Conservation (phyloP, 2,113 vertebrate species). For the Pterophyllum scalare region DNA sequence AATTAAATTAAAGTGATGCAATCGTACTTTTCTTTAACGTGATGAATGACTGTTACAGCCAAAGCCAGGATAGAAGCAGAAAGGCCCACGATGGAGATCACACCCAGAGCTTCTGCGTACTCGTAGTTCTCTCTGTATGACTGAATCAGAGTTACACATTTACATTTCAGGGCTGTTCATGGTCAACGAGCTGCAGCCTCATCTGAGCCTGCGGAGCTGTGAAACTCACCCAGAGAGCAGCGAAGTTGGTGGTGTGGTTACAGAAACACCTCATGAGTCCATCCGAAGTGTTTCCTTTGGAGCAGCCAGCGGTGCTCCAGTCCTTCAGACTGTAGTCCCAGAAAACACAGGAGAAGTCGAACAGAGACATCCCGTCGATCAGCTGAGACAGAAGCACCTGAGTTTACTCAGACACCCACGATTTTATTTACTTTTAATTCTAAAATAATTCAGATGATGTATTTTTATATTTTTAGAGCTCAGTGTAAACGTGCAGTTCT, state of each 20-base stretch:
- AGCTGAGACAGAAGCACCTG: constrained; percentile 34
- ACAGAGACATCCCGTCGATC: neutral
- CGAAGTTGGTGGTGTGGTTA: constrained; percentile 82
- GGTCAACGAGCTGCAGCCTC: too few species aligned
- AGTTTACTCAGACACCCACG: neutral
- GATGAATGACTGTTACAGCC: constrained; percentile 55
- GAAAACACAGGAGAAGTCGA: constrained; percentile 77
- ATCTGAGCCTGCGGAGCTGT: neutral
- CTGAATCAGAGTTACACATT: constrained; percentile 26
- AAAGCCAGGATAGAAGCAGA: constrained; percentile 59
- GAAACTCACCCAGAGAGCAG: constrained; percentile 77
- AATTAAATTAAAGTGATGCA: too few species aligned
- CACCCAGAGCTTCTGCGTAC: constrained; percentile 42
- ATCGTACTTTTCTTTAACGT: constrained; percentile 15
- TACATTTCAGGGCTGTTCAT: too few species aligned
- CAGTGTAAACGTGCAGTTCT: neutral
- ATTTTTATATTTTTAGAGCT: neutral
- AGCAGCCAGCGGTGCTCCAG: constrained; percentile 76
- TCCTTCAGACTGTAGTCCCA: constrained; percentile 69
- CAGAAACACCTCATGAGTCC: constrained; percentile 69
- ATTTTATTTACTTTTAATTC: neutral
- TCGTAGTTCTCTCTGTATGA: constrained; percentile 42
- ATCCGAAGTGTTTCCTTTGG: constrained; percentile 31
- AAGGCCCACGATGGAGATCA: constrained; percentile 61
- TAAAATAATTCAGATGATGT: neutral